Evolutionary conservation across 2,888 invertebrate species (phyloP).

Genomic region (Xylota segnis): DNA sequence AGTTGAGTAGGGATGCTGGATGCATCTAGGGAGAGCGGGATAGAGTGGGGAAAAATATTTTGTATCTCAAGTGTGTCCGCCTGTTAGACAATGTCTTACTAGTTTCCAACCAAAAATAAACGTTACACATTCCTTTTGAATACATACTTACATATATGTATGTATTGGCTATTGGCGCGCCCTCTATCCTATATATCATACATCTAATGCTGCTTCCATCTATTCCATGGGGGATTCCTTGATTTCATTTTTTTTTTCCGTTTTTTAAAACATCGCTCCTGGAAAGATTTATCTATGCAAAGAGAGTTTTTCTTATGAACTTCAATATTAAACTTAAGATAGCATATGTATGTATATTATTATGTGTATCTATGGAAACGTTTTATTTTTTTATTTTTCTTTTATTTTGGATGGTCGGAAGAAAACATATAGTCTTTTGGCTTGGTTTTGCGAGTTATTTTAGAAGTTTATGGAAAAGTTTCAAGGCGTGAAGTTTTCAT

Average conservation of each 20-base stretch:
- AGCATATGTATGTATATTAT: constrained; percentile 30
- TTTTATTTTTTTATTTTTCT: constrained; percentile 26
- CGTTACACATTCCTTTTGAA: constrained; percentile 24
- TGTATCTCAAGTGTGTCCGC: constrained; percentile 56
- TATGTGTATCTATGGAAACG: constrained; percentile 24
- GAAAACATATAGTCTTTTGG: constrained; percentile 42
- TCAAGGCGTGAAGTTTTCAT: constrained; percentile 75
- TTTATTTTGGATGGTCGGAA: background rate
- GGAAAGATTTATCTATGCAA: constrained; percentile 42
- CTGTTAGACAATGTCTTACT: constrained; percentile 45
- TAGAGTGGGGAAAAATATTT: constrained; percentile 1
- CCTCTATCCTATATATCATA: constrained; percentile 40
- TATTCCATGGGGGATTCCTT: background rate
- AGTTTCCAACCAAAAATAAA: constrained; percentile 49
- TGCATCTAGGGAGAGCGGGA: too few relatives aligned
- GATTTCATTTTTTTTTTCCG: background rate
- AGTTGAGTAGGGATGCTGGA: constrained; percentile 52
- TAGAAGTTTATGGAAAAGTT: constrained; percentile 71
- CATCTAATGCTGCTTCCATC: background rate
- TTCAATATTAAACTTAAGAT: constrained; percentile 57
- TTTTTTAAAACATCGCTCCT: background rate
- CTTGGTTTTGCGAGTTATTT: constrained; percentile 59
- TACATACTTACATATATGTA: background rate
- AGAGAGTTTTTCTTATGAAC: constrained; percentile 36
- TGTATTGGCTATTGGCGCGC: constrained; percentile 34